Percentiles rank a stretch among this genome's conserved stretches.
These are phyloP conservation scores for Actias luna DNA, from an alignment of 2,888 invertebrate genomes.

Conservation along the genomic window DNA sequence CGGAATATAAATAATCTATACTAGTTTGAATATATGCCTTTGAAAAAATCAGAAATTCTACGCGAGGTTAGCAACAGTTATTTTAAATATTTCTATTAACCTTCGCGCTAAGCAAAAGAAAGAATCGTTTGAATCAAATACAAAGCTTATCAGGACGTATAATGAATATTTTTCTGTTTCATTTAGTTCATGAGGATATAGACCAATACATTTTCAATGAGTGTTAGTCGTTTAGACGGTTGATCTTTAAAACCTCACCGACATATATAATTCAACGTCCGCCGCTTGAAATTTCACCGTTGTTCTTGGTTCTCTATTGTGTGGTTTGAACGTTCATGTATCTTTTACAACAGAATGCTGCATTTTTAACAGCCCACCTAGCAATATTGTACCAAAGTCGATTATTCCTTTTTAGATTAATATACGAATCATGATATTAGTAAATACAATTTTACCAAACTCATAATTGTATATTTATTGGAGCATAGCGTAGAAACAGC, in stretches of 20 bases:
- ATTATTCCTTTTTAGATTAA: background rate
- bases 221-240: slow-evolving; percentile 45
- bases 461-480: too few relatives aligned
- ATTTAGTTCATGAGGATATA: slow-evolving; percentile 46
- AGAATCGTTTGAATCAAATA: slow-evolving; percentile 6
- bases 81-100: background rate
- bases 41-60: background rate
- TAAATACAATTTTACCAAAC: too few relatives aligned
- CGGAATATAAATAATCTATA: background rate
- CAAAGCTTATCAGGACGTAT: slow-evolving; percentile 4
- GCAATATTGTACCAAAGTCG: background rate
- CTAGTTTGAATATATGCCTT: background rate
- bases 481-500: too few relatives aligned
- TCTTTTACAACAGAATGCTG: background rate
- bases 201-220: slow-evolving; percentile 60
- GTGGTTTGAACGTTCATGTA: slow-evolving; percentile 35
- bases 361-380: background rate
- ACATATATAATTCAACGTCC: slow-evolving; percentile 74
- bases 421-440: too few relatives aligned
- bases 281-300: slow-evolving; percentile 54
- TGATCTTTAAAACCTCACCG: slow-evolving; percentile 61
- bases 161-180: slow-evolving; percentile 23
- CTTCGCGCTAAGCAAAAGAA: slow-evolving; percentile 6
- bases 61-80: background rate
- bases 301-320: slow-evolving; percentile 67